Base-by-base conservation (phyloP, 2,113 vertebrate species). In the Sciurus niger region DNA sequence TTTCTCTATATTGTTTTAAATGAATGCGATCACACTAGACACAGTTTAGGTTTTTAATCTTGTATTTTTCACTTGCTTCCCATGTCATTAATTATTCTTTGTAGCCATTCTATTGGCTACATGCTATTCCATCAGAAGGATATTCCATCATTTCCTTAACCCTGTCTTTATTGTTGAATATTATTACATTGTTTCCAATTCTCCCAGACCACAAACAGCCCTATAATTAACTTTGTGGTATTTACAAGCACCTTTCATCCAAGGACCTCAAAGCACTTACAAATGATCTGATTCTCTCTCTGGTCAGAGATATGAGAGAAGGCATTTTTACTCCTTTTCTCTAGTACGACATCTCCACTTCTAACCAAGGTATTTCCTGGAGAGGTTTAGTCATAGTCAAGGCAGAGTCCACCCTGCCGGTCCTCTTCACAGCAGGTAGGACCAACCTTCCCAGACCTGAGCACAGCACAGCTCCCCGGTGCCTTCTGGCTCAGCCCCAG, bases 281-380 rank as follows among this genome's bases (percentile, higher is more conserved):
- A 51, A 85, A 85, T 74, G 53, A 86, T 91, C 48, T 96, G n/a
- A 89, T 91, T 96, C 82, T 46, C 40, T 96, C 32, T 96, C 79
- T 70, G 28, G 78, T 43, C 77, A 67, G 24, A 55, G 40, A 94
- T 37, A 79, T 85, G 58, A 58, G 30, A 55, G 58, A 82, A 25
- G 89, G n/a, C 6, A 77, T 88, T 92, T 90, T 93, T 53, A 73
- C 82, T 85, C 28, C 20, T 67, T 95, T 92, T 63, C 58, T 28
- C 72, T 84, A 91, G 55, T 25, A 79, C 58, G n/a, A 32, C 37
- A 86, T 76, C 43, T 72, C 30, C 20, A 78, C 28, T 80, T 80
- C 43, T 65, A 94, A 80, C 32, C 63, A 43, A 1, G 51, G 40
- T 68, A 22, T 82, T 78, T 40, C 74, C 79, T 67, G 12, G 30